Evolutionary conservation across 53 echinoderm and acorn worm genomes (phyloP).

Genomic region (Astropecten irregularis): DNA sequence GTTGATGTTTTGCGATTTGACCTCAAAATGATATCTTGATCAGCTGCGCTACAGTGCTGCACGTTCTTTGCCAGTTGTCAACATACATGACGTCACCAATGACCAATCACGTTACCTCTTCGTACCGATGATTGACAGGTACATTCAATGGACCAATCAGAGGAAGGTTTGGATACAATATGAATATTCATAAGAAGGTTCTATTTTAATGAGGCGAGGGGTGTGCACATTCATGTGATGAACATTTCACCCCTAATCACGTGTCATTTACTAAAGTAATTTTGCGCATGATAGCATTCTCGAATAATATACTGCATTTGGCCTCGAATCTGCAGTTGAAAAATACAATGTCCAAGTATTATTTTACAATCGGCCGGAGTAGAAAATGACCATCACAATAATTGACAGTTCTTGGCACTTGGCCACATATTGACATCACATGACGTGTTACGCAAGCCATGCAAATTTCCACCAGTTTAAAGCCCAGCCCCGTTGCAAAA

Average conservation of each 20-base stretch:
- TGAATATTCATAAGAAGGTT: slow-evolving; percentile 42
- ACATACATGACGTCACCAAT: slow-evolving; percentile 61
- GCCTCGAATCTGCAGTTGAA: too few species aligned
- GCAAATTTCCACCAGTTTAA: slow-evolving; percentile 36
- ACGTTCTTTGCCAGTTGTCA: slow-evolving; percentile 36
- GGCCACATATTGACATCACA: slow-evolving; percentile 56
- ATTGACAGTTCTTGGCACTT: slow-evolving; percentile 26
- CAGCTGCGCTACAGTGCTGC: slow-evolving; percentile 26
- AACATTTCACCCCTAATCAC: neutral
- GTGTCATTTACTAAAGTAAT: neutral
- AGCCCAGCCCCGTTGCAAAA: slow-evolving; percentile 29
- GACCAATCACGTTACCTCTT: slow-evolving; percentile 60
- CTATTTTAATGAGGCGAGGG: slow-evolving; percentile 43
- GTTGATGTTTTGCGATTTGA: slow-evolving; percentile 56
- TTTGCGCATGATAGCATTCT: too few species aligned
- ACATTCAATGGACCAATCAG: slow-evolving; percentile 11
- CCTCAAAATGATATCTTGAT: neutral
- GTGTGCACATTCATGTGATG: neutral
- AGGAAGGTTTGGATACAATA: neutral
- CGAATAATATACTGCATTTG: too few species aligned
- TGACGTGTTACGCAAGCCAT: slow-evolving; percentile 49
- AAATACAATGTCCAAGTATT: neutral
- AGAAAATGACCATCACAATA: neutral
- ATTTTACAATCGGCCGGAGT: neutral
- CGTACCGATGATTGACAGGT: slow-evolving; percentile 34